A percentile compares a stretch with the other conserved stretches of the same genome.
phyloP scores from a whole-genome alignment of 2,113 vertebrate genomes.

The Synodontis membranacea region DNA sequence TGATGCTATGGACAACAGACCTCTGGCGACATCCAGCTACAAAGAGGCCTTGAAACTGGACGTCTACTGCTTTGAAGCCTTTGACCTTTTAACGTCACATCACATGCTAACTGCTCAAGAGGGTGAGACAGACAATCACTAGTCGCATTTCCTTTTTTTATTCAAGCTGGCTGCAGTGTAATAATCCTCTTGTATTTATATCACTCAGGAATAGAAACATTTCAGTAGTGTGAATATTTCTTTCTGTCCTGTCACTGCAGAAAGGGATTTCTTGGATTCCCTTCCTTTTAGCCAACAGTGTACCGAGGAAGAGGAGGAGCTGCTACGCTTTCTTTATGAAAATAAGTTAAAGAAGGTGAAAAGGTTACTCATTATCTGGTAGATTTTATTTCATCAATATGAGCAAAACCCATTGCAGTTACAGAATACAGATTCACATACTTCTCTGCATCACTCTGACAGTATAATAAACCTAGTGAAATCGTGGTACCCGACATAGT shows the following conservation, averaged over 20 bases:
- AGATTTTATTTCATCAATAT: background rate
- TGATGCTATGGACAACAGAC: conserved; percentile 94
- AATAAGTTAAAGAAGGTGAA: conserved; percentile 95
- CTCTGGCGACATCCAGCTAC: conserved; percentile 94
- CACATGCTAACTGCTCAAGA: conserved; percentile 99
- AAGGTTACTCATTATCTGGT: background rate
- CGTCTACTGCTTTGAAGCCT: conserved; percentile 99
- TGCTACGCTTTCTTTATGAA: conserved; percentile 94
- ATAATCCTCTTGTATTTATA: background rate
- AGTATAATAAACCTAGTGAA: conserved; percentile 99
- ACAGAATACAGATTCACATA: conserved; percentile 12
- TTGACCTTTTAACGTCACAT: conserved; percentile 96
- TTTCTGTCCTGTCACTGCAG: conserved; percentile 63
- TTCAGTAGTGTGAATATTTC: background rate
- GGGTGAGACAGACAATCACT: conserved; percentile 73
- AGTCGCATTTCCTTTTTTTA: background rate
- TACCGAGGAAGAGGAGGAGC: conserved; percentile 89
- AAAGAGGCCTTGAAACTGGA: conserved; percentile 98
- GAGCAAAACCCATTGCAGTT: background rate
- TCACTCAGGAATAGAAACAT: background rate
- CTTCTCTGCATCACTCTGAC: conserved; percentile 46
- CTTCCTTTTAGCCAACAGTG: conserved; percentile 92
- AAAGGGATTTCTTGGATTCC: conserved; percentile 95
- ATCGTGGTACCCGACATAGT: conserved; percentile 84
- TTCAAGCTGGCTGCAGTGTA: background rate